Evolutionary conservation across 2,888 invertebrate species (phyloP), one percentile per base, ranked within the genome.

Genomic region (Phyto melanocephala): DNA sequence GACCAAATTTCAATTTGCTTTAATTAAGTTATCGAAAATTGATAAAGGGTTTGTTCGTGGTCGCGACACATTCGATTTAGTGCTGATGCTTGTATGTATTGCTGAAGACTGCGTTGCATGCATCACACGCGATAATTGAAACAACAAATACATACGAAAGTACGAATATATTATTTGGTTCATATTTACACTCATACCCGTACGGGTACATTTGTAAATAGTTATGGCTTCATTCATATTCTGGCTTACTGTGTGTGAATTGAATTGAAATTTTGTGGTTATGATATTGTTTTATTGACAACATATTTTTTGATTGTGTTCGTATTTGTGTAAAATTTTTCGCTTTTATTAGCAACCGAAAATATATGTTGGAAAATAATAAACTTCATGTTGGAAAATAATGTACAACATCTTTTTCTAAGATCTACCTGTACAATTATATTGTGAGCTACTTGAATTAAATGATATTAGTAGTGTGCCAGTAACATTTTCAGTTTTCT

Each of bases 1-100:
- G 77, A 79, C 85, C 84, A 76, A 79, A 82, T 84, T 85, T 84
- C 85, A 85, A 84, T 85, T 85, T 82, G 84, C 71, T 84, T 84
- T 85, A 85, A 85, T 84, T 84, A 84, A 85, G 84, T 85, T 83
- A 84, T 84, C 68, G 79, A 84, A 84, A 84, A 84, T 84, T 85
- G 81, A 85, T 84, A 83, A 84, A 85, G 72, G 76, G 71, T 80
- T 79, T 74, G 76, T 83, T 79, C 78, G 84, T 74, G 83, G 84
- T 68, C 63, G 62, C n/a, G 37, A 67, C 42, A 52, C 78, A 81
- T 60, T 17, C 45, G 17, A 52, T 68, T 62, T 67, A 68, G 37
- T 56, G 40, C 52, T 72, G 76, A 7, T 60, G 15, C 67, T 37
- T 40, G 28, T 67, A 20, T 24, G 24, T 40, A 28, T 5, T 28